Conservation (phyloP, 2,888 invertebrate genomes). For the Trichogramma dendrolimi region DNA sequence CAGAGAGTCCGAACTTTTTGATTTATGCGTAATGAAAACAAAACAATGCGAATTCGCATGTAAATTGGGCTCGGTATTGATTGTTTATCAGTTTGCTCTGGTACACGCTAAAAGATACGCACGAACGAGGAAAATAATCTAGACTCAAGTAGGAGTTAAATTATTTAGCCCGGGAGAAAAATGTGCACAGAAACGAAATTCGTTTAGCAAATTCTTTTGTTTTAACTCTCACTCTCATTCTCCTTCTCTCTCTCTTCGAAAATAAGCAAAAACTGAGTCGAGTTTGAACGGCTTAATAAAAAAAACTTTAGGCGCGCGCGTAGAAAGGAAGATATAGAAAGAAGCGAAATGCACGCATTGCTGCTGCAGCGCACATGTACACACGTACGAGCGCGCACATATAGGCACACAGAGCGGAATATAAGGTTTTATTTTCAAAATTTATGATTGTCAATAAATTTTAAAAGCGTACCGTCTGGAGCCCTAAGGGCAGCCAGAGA, state of each 20-base stretch:
- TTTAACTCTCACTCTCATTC: conserved; percentile 28
- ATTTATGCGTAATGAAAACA: too few relatives aligned
- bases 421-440: conserved; percentile 54
- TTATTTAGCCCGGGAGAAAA: not conserved
- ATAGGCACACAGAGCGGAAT: conserved; percentile 40
- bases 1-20: not conserved
- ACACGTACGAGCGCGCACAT: conserved; percentile 24
- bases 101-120: not conserved
- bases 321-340: conserved; percentile 23
- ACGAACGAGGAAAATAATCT: not conserved
- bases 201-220: conserved; percentile 47
- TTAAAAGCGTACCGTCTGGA: conserved; percentile 54
- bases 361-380: conserved; percentile 28
- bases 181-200: not conserved
- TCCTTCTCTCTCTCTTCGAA: conserved; percentile 16
- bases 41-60: too few relatives aligned
- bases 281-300: conserved; percentile 16
- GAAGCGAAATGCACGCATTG: conserved; percentile 32
- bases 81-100: too few relatives aligned
- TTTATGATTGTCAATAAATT: conserved; percentile 54
- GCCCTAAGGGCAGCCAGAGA: conserved; percentile 48
- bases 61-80: too few relatives aligned
- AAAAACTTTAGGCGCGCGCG: conserved; percentile 6
- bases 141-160: not conserved
- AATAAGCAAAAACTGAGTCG: conserved; percentile 1